phyloP scores from a whole-genome alignment of 2,888 invertebrate species.

The Punctoribates punctum region DNA sequence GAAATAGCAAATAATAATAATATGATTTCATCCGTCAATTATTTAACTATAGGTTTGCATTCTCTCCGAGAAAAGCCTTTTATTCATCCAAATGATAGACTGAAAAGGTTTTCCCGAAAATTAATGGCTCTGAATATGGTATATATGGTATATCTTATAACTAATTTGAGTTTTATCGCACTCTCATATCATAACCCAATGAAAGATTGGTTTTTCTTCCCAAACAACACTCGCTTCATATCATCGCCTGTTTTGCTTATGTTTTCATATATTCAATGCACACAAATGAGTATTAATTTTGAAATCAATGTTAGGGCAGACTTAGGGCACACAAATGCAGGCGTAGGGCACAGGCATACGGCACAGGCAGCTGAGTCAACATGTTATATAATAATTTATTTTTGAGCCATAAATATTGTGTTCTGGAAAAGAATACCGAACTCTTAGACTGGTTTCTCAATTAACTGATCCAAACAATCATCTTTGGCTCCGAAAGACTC shows the following conservation, averaged over 20 bases:
- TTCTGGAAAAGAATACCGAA: conserved; percentile 10
- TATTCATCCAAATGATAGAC: background rate
- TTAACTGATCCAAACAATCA: conserved; percentile 32
- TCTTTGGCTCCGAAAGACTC: background rate
- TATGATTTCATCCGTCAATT: conserved; percentile 3
- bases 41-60: conserved; percentile 29
- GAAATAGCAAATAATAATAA: conserved; percentile 26
- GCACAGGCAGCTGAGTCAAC: conserved; percentile 35
- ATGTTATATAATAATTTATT: conserved; percentile 8
- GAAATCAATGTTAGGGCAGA: conserved; percentile 16
- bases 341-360: background rate
- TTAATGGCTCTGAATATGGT: conserved; percentile 20
- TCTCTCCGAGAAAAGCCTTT: background rate
- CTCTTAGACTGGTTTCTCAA: conserved; percentile 26
- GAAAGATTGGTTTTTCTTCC: background rate
- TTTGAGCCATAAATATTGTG: conserved; percentile 26
- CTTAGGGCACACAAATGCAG: background rate
- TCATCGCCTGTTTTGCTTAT: background rate
- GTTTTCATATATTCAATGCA: conserved; percentile 11
- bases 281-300: conserved; percentile 18
- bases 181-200: background rate
- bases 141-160: background rate
- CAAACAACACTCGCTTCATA: background rate
- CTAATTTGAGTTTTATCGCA: conserved; percentile 15
- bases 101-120: background rate